Evolutionary conservation across 1,140 invertebrate genomes (phyloP).

Genomic region (Alviniconcha marisindica): DNA sequence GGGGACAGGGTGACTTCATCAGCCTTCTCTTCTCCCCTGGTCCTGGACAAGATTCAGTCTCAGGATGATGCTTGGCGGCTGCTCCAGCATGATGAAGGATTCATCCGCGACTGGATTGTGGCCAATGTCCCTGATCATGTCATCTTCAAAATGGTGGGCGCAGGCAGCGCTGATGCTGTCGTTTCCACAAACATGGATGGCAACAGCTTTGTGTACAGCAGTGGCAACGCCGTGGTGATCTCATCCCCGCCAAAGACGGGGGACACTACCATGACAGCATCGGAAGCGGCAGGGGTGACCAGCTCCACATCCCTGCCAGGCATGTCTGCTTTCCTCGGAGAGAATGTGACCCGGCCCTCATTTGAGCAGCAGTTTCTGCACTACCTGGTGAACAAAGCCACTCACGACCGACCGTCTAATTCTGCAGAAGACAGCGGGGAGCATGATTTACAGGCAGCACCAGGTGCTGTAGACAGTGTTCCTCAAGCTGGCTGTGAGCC

Average conservation of each 20-base stretch:
- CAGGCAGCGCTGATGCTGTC: background rate
- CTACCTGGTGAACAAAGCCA: slow-evolving; percentile 13
- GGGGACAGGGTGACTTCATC: background rate
- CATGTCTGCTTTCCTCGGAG: background rate
- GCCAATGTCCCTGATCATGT: slow-evolving; percentile 36
- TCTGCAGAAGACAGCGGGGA: background rate
- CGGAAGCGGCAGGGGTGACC: background rate
- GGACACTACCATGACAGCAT: background rate
- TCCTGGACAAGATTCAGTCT: slow-evolving; percentile 25
- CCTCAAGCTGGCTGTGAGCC: background rate
- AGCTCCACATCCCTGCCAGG: background rate
- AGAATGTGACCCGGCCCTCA: background rate
- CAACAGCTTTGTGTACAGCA: background rate
- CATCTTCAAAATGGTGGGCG: slow-evolving; percentile 41
- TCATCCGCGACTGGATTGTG: slow-evolving; percentile 38
- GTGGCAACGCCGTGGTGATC: background rate
- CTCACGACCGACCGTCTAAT: background rate
- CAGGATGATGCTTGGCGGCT: slow-evolving; percentile 38
- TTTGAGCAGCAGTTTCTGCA: slow-evolving; percentile 30
- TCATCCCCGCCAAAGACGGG: background rate
- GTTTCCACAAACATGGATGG: background rate
- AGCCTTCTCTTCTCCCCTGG: background rate
- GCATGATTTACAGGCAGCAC: background rate
- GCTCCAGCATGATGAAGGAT: slow-evolving; percentile 29
- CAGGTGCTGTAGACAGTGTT: background rate